Base-by-base conservation (phyloP, 2,888 invertebrate species). In the Oscheius sp. region DNA sequence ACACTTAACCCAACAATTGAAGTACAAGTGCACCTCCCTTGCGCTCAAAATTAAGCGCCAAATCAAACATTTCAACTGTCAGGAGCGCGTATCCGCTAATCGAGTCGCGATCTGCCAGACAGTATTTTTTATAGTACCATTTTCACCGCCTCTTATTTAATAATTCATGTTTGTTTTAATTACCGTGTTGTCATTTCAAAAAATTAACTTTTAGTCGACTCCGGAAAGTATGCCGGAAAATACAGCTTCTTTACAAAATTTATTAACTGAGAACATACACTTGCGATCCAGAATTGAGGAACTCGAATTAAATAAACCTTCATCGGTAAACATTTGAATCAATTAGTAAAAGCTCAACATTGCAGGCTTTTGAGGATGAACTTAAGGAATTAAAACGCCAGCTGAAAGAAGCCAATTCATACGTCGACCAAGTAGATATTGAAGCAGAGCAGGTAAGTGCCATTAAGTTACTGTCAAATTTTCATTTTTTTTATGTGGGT, bases 381-480 rank as follows among this genome's bases (percentile, higher is more conserved):
- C 65, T 64, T 14, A 38, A 49, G 22, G 56, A 67, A 33, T 61
- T 77, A 1, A 50, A 64, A 44, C 26, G 38, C 3, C 70, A 75
- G 2, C 67, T 75, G 1, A 59, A 71, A 17, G 74, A 75, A 51
- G 71, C 74, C 17, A 73, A 77, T 26, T 61, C 71, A 9, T 73
- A 72, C 5, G 71, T 77, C 20, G 77, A 73, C 45, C 73, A 74
- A 9, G 74, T 74, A 14, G 77, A 77, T 41, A 67, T 77, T 14
- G 77, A 77, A 68, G 74, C 74, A 9, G 77, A 77, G 32, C 77
- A 77, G 72, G 77, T 77, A 56, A 14, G 22, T 8, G 20, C 24
- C 47, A 47, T 24, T 24, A 20, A 6, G 47, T 24, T 12, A 14
- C 47, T 22, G 22, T 47, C 20, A 24, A 12, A 22, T 47, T 24